Base-by-base conservation (phyloP, 2,113 vertebrate species). In the Carollia perspicillata region DNA sequence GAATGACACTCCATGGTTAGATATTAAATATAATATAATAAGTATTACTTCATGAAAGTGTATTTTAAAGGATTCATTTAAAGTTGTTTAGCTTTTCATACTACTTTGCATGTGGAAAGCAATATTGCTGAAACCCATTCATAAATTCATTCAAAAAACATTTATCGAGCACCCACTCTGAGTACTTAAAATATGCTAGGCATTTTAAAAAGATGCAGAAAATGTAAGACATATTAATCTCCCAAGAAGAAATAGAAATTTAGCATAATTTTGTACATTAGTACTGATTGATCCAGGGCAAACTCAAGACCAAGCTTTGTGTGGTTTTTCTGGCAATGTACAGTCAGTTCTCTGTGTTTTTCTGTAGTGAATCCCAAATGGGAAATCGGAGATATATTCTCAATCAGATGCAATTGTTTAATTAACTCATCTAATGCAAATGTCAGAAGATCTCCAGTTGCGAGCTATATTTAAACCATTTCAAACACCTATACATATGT, bases 31-130 rank as follows among this genome's bases (percentile, higher is more conserved):
- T 72, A 49, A 60, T 40, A 26, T 37, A 84, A 37, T 68, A 55
- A 7, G 4, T 51, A 84, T 66, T 37, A 65, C 7, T 85, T 94
- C 30, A 53, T 47, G 14, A 42, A 71, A 92, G 16, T 86, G 33
- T 90, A 90, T 93, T 69, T 94, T 28, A n/a, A 72, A 84, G 55
- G 13, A 84, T 40, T 94, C 10, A 90, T 58, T 95, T 95, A 86
- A 89, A 78, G 35, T 8, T 33, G 14, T 53, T 93, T 44, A 90
- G 30, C 12, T 89, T 94, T 93, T 51, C 35, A 22, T 63, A 40
- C 40, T 26, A 89, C 35, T 94, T 91, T 60, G 3, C 12, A 58
- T 78, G n/a, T 69, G 6, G 13, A 89, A n/a, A 79, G 12, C 8
- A 83, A 5, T 78, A 69, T 42, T 66, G 7, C 42, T 84, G 78